Base-by-base conservation (phyloP, 1,140 invertebrate species). In the Drosophila kurseongensis region DNA sequence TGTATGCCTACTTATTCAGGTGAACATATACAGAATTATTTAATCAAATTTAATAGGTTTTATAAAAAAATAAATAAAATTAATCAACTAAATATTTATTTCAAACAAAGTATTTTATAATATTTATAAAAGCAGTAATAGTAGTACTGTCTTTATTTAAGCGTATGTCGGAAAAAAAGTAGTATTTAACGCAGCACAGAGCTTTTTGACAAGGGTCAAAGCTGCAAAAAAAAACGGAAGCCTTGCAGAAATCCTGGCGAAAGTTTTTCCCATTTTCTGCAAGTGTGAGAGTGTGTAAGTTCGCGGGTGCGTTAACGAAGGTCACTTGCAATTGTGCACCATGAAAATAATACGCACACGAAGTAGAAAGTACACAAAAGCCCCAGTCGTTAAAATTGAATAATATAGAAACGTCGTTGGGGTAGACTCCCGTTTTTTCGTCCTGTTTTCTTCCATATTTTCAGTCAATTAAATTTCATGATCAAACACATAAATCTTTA, bases 401-500 rank as follows among this genome's bases (percentile, higher is more conserved):
- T 65, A 44, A 51, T 32, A 32, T 32, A 50, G 47, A 72, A 72
- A 14, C 59, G 27, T 27, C 8, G 32, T 35, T 51, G 18, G n/a
- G 23, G n/a, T 14, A 23, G 44, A 23, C 8, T 23, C 29, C 23
- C 13, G 38, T 61, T 47, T 41, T 14, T 40, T 4, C 9, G 13
- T 41, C 48, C 8, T 27, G 27, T 54, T 68, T 67, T 38, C 58
- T 32, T 47, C 35, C 57, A 83, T 91, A 91, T 90, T 91, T 91
- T 91, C 90, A 91, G 79, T 91, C 90, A 91, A 91, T 91, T 91
- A 91, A 91, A 86, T 91, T 91, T 90, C 77, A 90, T 74, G 85
- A 91, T 90, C 80, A 78, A 73, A 76, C 77, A 66, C 72, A 90
- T 91, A 91, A 91, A 91, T 90, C 80, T 84, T 80, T 35, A 48